phyloP scores from a whole-genome alignment of 2,113 vertebrate genomes.

The Mobula birostris region DNA sequence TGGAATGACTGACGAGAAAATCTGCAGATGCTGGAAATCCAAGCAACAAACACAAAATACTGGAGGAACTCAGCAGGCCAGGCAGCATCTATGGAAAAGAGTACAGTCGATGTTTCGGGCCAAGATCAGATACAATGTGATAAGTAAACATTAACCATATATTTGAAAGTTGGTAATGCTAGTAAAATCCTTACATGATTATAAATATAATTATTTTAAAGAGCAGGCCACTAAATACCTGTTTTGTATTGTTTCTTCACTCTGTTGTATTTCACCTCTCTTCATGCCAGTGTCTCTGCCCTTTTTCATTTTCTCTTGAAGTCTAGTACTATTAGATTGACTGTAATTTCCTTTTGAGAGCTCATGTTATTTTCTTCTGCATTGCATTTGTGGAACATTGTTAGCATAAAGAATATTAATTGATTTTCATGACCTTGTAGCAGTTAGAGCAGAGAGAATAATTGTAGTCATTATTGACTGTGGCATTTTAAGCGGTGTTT shows the following conservation, averaged over 20 bases:
- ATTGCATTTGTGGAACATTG: neutral
- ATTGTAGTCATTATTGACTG: neutral
- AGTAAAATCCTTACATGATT: neutral
- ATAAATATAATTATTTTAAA: neutral
- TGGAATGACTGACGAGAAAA: too few relatives aligned
- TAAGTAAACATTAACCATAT: neutral
- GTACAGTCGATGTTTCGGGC: too few relatives aligned
- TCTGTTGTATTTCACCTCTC: neutral
- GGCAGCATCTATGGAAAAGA: too few relatives aligned
- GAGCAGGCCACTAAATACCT: neutral
- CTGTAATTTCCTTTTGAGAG: neutral
- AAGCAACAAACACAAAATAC: too few relatives aligned
- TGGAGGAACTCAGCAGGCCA: too few relatives aligned
- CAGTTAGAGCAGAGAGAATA: neutral
- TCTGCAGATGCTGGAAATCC: too few relatives aligned
- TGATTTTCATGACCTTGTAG: neutral
- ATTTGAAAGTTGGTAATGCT: neutral
- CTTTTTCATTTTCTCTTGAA: neutral
- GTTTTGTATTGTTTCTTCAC: neutral
- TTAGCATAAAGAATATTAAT: neutral
- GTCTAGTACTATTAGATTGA: neutral
- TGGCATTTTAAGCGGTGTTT: neutral
- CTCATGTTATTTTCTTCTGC: neutral
- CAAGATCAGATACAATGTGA: neutral
- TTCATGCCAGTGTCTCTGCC: neutral